phyloP scores from a whole-genome alignment of 92 coral and sea anemone genomes.

The Paramuricea clavata region DNA sequence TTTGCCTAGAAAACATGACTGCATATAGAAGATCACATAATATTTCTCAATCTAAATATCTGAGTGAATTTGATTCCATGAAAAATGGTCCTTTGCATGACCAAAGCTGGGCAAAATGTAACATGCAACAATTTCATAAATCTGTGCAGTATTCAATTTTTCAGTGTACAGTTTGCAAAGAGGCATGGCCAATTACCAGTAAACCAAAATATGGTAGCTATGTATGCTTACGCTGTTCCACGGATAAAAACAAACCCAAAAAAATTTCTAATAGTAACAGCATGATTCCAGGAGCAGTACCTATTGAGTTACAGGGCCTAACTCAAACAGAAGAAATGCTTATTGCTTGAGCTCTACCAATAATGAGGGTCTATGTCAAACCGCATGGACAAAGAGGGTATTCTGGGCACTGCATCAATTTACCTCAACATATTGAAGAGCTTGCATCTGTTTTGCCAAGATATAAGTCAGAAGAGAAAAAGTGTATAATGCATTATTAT shows the following conservation, averaged over 20 bases:
- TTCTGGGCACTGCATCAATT: background rate
- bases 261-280: too few species aligned
- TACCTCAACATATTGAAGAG: constrained; percentile 30
- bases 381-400: background rate
- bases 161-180: constrained; percentile 65
- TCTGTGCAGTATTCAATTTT: constrained; percentile 44
- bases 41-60: background rate
- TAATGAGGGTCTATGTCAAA: constrained; percentile 42
- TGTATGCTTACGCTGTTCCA: background rate
- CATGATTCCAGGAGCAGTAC: too few species aligned
- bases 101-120: constrained; percentile 39
- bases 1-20: background rate
- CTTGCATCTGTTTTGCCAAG: constrained; percentile 19
- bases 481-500: background rate
- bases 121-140: constrained; percentile 25
- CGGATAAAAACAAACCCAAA: too few species aligned
- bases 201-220: constrained; percentile 14
- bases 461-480: constrained; percentile 50
- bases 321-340: too few species aligned
- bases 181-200: constrained; percentile 69
- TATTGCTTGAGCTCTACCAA: constrained; percentile 7
- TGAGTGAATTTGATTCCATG: too few species aligned
- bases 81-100: constrained; percentile 43
- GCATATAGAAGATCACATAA: background rate
- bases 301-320: background rate